A percentile compares a stretch with the other conserved stretches of the same genome.
Conservation (phyloP, 1,140 invertebrate genomes). For the Acromyrmex heyeri region DNA sequence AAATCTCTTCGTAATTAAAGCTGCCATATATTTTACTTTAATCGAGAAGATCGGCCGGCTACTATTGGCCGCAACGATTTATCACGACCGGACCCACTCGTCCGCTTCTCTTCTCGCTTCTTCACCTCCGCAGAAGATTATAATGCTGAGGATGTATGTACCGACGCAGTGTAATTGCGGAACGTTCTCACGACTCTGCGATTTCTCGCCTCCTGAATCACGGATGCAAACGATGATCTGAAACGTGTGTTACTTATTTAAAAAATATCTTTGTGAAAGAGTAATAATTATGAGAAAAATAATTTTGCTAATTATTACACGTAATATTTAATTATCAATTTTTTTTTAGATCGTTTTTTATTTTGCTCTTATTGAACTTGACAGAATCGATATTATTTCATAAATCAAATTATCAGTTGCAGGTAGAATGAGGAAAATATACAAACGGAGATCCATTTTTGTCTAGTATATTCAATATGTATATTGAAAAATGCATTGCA, state of each 20-base stretch:
- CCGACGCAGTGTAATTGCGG: constrained; percentile 58
- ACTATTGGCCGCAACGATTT: constrained; percentile 77
- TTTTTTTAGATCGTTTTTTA: not conserved
- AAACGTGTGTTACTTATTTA: not conserved
- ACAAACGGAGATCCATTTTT: not conserved
- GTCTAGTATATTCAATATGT: not conserved
- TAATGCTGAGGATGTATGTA: constrained; percentile 66
- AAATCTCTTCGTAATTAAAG: constrained; percentile 84
- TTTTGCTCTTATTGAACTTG: not conserved
- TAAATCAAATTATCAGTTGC: not conserved
- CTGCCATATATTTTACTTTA: constrained; percentile 84
- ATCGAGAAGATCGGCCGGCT: constrained; percentile 80
- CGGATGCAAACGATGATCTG: not conserved
- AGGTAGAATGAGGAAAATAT: not conserved
- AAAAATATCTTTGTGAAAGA: not conserved
- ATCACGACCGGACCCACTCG: constrained; percentile 65
- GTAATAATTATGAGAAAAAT: not conserved
- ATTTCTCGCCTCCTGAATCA: constrained; percentile 13
- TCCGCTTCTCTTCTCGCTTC: constrained; percentile 52
- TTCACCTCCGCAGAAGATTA: constrained; percentile 68
- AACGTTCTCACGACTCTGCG: constrained; percentile 33
- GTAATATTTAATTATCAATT: not conserved
- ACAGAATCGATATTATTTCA: not conserved
- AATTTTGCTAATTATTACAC: not conserved
- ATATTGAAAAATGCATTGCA: not conserved